These are phyloP conservation scores for Trochalopteron elliotii DNA, from an alignment of 2,113 vertebrate species.

Conservation along the genomic window DNA sequence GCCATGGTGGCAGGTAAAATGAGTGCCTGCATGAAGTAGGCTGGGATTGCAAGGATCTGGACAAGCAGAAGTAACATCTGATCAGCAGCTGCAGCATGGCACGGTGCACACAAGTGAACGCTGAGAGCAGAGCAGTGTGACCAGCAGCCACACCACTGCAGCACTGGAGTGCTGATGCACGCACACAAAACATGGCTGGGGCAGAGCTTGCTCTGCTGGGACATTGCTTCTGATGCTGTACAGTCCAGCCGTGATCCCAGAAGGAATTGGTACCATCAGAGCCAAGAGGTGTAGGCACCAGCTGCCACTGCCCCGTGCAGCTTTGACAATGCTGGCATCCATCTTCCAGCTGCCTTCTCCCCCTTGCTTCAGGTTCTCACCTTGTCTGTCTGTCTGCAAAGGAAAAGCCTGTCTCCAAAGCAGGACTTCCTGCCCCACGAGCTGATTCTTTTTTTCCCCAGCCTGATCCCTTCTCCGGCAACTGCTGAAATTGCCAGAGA, in stretches of 20 bases:
- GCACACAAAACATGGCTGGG: neutral
- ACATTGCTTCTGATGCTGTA: neutral
- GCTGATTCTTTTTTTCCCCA: neutral
- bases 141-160: neutral
- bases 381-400: neutral
- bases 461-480: neutral
- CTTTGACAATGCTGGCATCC: neutral
- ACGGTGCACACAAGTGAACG: accelerated
- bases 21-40: neutral
- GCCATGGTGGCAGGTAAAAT: neutral
- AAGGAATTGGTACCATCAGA: accelerated
- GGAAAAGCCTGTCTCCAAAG: neutral
- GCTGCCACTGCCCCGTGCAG: neutral
- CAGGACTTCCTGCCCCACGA: neutral
- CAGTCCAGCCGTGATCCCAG: accelerated
- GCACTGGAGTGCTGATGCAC: neutral
- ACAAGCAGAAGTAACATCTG: neutral
- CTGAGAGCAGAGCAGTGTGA: neutral
- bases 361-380: neutral
- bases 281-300: neutral
- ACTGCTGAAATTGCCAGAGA: neutral
- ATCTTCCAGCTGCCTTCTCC: neutral
- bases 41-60: neutral
- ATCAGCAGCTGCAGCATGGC: accelerated
- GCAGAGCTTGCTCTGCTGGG: neutral